Base-by-base conservation (phyloP, 2,888 invertebrate genomes). In the Acanthoscelides obtectus region DNA sequence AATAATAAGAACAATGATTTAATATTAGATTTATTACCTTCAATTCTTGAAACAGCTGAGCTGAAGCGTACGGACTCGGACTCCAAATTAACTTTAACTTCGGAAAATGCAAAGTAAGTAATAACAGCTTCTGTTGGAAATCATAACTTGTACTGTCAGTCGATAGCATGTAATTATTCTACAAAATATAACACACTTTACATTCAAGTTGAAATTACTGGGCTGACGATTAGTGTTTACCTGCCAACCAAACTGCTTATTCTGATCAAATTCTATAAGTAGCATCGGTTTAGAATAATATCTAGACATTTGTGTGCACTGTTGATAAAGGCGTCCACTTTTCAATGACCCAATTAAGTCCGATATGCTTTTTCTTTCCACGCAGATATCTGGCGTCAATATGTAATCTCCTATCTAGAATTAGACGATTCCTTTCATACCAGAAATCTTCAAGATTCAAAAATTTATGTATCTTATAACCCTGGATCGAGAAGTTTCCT, bases 71-170 rank as follows among this genome's bases (percentile, higher is more conserved):
- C 0, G 99, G 98, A 84, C 94, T 96, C 1, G 97, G 96, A 17
- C 98, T 98, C 99, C 99, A 99, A 63, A 99, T 93, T 8, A 99
- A 87, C 78, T 96, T 93, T 75, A 99, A 87, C 80, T 93, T 91
- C 0, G 99, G 98, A 86, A 99, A 98, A 84, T 98, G 96, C 77
- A 99, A 87, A 0, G 99, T 98, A n/a, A 99, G 88, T 63, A 99
- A 87, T 77, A 97, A 93, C 70, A 99, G 86, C 83, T 96, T 96
- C 76, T 95, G 92, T 80, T 94, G 93, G 66, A 97, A 90, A 79
- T 95, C 94, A 69, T 91, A 89, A 79, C 90, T 93, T 20, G 92
- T 90, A 72, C 91, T 88, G 79, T 95, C 94, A 73, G 90, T 93
- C 3, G 92, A 93, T 1, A 95, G 89, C 83, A 95, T 91, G 78